phyloP scores from a whole-genome alignment of 2,113 vertebrate genomes.

The Toxotes jaculatrix region DNA sequence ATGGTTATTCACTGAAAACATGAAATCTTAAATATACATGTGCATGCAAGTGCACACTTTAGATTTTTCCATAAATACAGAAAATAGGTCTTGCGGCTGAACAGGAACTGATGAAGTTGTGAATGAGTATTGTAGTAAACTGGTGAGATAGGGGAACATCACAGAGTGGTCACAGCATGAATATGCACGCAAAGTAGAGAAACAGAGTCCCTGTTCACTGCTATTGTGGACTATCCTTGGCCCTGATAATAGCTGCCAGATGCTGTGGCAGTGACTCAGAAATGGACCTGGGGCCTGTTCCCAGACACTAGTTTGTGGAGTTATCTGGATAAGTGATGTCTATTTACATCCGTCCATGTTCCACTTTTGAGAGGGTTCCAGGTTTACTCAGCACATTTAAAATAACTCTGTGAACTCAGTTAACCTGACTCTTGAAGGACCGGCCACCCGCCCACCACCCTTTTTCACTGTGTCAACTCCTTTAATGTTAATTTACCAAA shows the following conservation, averaged over 20 bases:
- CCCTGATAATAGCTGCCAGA: slow-evolving; percentile 14
- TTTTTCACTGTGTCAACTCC: neutral
- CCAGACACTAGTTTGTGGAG: neutral
- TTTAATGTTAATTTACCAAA: neutral
- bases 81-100: neutral
- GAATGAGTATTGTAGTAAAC: neutral
- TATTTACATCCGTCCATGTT: neutral
- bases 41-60: neutral
- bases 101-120: neutral
- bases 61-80: neutral
- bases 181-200: no score
- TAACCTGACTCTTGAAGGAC: no score
- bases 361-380: neutral
- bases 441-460: no score
- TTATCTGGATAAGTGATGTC: neutral
- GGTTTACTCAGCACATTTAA: neutral
- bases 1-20: neutral
- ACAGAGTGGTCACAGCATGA: neutral
- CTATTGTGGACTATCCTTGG: neutral
- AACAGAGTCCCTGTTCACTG: neutral
- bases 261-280: slow-evolving; percentile 13
- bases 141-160: neutral
- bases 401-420: neutral
- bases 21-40: neutral
- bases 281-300: neutral